These are phyloP conservation scores for Drosophila funebris DNA, from an alignment of 1,140 invertebrate genomes.

Conservation along the genomic window DNA sequence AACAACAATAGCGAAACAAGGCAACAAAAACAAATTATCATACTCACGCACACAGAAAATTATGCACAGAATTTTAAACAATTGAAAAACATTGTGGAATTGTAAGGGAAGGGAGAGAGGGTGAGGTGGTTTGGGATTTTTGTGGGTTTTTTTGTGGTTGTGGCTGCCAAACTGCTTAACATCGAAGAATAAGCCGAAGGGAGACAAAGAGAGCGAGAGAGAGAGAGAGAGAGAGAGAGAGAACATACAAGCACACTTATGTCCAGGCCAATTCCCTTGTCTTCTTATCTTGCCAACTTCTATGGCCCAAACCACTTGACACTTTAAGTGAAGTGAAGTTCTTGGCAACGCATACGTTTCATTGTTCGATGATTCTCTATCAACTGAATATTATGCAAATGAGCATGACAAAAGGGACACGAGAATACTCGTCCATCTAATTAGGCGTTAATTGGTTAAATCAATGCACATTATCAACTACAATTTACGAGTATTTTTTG, in stretches of 20 bases:
- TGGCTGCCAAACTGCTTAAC: slow-evolving; percentile 52
- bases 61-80: slow-evolving; percentile 67
- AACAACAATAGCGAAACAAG: slow-evolving; percentile 29
- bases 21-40: slow-evolving; percentile 29
- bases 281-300: not conserved
- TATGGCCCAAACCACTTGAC: slow-evolving; percentile 55
- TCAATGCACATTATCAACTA: slow-evolving; percentile 53
- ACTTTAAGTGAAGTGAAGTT: slow-evolving; percentile 63
- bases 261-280: not conserved
- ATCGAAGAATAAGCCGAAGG: slow-evolving; percentile 44
- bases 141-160: not conserved
- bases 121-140: not conserved
- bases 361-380: not conserved
- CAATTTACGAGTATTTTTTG: slow-evolving; percentile 38
- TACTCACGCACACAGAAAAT: slow-evolving; percentile 50
- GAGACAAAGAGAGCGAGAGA: slow-evolving; percentile 12
- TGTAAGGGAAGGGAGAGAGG: not conserved
- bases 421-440: slow-evolving; percentile 39
- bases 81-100: slow-evolving; percentile 51
- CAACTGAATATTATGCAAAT: slow-evolving; percentile 30
- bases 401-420: slow-evolving; percentile 1
- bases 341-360: slow-evolving; percentile 2
- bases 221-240: not conserved
- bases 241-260: not conserved
- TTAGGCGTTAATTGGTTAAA: slow-evolving; percentile 71